These are phyloP conservation scores for Anastatus disparis DNA, from an alignment of 1,140 invertebrate species.

Conservation along the genomic window DNA sequence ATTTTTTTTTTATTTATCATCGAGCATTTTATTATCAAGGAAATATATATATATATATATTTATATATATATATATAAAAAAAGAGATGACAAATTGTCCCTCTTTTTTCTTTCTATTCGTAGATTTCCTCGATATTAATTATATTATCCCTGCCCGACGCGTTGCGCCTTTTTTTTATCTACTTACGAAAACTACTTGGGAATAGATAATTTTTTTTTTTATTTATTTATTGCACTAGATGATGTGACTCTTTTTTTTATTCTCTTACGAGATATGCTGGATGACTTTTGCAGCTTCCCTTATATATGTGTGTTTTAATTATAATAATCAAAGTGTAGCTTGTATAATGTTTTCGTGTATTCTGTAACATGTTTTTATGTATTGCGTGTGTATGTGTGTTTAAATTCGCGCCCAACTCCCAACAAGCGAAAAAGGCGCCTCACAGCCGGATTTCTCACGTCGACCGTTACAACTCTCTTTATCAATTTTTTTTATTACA, in stretches of 20 bases:
- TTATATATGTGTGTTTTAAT: not conserved
- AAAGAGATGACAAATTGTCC: no score
- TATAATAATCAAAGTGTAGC: no score
- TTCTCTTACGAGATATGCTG: not conserved
- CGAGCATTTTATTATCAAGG: no score
- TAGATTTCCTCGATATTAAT: no score
- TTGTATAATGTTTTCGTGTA: constrained; percentile 1
- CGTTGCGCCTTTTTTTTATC: not conserved
- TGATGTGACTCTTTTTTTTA: constrained; percentile 40
- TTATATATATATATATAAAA: no score
- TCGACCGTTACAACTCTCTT: constrained; percentile 28
- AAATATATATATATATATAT: no score
- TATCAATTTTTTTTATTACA: constrained; percentile 5
- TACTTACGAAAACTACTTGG: constrained; percentile 45
- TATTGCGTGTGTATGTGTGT: not conserved
- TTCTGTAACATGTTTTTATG: not conserved
- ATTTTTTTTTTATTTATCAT: no score
- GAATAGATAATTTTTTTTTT: constrained; percentile 16
- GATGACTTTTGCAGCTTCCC: constrained; percentile 30
- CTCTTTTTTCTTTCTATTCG: no score
- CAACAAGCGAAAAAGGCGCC: constrained; percentile 38
- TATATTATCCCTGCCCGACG: constrained; percentile 1
- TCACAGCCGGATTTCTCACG: constrained; percentile 42
- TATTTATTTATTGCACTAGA: constrained; percentile 37
- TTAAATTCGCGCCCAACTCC: constrained; percentile 25